phyloP scores from a whole-genome alignment of 2,113 vertebrate genomes.

The Amia ocellicauda region DNA sequence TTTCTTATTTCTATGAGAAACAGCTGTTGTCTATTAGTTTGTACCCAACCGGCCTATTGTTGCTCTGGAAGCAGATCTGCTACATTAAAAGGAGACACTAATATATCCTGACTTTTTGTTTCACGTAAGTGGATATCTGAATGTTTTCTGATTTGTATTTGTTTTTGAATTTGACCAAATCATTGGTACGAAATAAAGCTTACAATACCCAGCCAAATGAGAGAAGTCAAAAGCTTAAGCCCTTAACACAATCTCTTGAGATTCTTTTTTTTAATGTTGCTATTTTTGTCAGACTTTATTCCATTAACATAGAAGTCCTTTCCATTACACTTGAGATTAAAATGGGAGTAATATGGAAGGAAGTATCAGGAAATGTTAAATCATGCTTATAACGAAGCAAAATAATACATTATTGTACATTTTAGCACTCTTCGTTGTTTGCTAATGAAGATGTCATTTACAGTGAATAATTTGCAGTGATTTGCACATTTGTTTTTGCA shows the following conservation, averaged over 20 bases:
- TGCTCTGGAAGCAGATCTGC: neutral
- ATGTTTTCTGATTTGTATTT: neutral
- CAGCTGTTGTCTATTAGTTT: conserved; percentile 24
- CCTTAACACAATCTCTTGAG: neutral
- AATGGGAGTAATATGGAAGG: too few species aligned
- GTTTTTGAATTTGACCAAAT: neutral
- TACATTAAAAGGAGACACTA: conserved; percentile 15
- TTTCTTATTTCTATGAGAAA: conserved; percentile 7
- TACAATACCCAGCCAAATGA: neutral
- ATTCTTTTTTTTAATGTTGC: conserved; percentile 5
- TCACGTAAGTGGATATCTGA: neutral
- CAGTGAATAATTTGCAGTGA: too few species aligned
- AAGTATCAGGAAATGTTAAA: neutral
- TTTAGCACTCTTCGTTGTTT: too few species aligned
- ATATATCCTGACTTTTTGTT: neutral
- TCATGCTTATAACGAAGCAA: too few species aligned
- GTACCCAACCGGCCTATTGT: conserved; percentile 12
- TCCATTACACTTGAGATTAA: neutral
- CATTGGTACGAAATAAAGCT: neutral
- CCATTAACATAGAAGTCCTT: neutral
- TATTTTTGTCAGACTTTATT: conserved; percentile 11
- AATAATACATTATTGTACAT: neutral
- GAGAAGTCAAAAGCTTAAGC: neutral
- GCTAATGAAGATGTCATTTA: too few species aligned
- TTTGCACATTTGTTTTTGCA: neutral